Evolutionary conservation across 2,888 invertebrate species (phyloP).

Genomic region (Xylocampa areola): DNA sequence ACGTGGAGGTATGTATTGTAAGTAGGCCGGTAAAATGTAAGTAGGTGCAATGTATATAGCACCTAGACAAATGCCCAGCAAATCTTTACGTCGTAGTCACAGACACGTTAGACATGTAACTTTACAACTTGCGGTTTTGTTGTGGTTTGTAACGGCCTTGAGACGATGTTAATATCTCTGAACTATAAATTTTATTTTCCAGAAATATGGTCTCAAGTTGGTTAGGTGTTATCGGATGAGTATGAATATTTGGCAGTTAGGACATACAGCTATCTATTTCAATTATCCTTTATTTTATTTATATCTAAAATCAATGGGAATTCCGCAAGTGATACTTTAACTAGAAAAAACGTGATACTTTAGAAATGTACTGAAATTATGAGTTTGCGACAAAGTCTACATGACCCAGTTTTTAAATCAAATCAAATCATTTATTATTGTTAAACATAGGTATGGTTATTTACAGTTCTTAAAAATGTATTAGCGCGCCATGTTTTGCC

Average conservation of each 20-base stretch:
- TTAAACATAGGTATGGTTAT: no score
- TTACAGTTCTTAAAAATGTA: no score
- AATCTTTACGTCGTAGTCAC: constrained; percentile 22
- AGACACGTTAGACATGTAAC: constrained; percentile 39
- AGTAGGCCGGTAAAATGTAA: background rate
- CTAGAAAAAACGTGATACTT: constrained; percentile 11
- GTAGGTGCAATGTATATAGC: background rate
- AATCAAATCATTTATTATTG: no score
- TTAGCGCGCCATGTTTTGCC: no score
- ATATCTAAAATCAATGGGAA: constrained; percentile 29
- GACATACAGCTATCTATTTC: constrained; percentile 4
- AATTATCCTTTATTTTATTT: constrained; percentile 3
- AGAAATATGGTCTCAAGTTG: no score
- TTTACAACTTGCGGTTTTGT: constrained; percentile 45
- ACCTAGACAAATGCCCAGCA: background rate
- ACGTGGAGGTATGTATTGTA: background rate
- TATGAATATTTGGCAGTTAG: constrained; percentile 22
- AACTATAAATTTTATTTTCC: no score
- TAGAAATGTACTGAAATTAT: no score
- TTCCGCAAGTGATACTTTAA: constrained; percentile 5
- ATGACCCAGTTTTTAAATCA: constrained; percentile 16
- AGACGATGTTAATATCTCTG: constrained; percentile 18
- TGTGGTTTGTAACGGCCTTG: constrained; percentile 56
- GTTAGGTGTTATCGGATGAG: constrained; percentile 40
- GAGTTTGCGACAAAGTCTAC: background rate